Evolutionary conservation across 2,797 vertebrate species (phyloP), one percentile per base, ranked within the genome.

Genomic region (Sylvia borin): DNA sequence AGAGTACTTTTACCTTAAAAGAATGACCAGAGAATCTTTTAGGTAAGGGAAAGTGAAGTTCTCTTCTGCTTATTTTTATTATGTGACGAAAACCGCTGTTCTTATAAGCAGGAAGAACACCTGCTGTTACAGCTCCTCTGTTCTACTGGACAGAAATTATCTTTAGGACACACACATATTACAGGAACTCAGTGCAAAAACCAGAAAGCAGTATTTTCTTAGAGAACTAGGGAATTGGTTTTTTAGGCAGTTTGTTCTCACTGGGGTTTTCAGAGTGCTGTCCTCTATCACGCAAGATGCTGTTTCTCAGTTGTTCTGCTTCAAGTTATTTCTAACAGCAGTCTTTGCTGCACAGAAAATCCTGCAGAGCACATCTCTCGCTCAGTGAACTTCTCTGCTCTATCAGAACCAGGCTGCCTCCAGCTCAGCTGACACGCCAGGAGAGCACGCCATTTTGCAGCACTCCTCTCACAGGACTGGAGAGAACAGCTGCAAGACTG

Each of bases 401-500:
- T 53, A 20, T 6, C 2, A 13, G 3, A 13, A 40, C 2, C n/a
- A 40, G 38, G 26, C 53, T 65, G 36, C 57, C 54, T 72, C 57
- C 77, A 26, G 13, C 57, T 36, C 79, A 40, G 72, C 48, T 4
- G 22, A 54, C 16, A 16, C 24, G 3, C 29, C 10, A 2, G 19
- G 22, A 42, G 62, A n/a, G 27, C 57, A 34, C 18, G 58, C 88
- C 92, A 93, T 94, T 91, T 84, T 40, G 38, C 68, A 75, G 50
- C 2, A 1, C 50, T 60, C 13, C 42, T 55, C 19, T 1, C 2
- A 8, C 0, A 1, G 3, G 3, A 9, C 7, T 0, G 4, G 8
- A 2, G 7, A 72, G 3, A 9, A 29, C 0, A 42, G 25, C 10
- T 0, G 10, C 15, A 43, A 26, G 16, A 58, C 64, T 0, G 1